Conservation (phyloP, 2,888 invertebrate species). For the Clunio marinus region DNA sequence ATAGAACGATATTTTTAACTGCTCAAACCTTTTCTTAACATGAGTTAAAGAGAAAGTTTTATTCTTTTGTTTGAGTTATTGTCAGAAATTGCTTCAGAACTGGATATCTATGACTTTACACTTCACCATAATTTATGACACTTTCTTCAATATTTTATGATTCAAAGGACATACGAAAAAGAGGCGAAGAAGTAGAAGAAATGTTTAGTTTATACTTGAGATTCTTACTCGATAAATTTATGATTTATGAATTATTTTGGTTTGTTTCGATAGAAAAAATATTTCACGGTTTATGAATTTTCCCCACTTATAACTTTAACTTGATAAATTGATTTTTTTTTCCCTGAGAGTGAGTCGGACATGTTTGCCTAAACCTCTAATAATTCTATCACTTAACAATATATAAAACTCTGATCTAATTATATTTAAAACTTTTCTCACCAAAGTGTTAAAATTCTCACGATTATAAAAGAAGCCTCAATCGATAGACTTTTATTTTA, state of each 20-base stretch:
- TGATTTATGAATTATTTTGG: slow-evolving; percentile 32
- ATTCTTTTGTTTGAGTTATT: slow-evolving; percentile 20
- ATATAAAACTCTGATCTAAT: background rate
- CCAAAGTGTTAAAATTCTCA: background rate
- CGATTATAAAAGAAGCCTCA: background rate
- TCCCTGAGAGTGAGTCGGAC: background rate
- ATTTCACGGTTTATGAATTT: background rate
- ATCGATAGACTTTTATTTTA: background rate
- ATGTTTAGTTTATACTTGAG: background rate
- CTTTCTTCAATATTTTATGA: slow-evolving; percentile 15
- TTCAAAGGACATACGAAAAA: background rate
- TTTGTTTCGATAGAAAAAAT: background rate
- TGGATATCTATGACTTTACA: background rate
- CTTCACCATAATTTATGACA: slow-evolving; percentile 30
- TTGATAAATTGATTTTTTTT: background rate
- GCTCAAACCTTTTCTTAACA: slow-evolving; percentile 22
- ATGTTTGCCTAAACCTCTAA: no score
- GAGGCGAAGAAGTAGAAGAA: slow-evolving; percentile 1
- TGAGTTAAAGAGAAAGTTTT: slow-evolving; percentile 17
- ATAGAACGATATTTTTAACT: background rate
- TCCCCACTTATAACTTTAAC: no score
- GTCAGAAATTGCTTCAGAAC: background rate
- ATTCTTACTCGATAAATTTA: background rate
- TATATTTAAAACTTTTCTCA: background rate
- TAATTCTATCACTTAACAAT: background rate